Conservation (phyloP, 2,113 vertebrate genomes). For the Lamprotornis superbus region DNA sequence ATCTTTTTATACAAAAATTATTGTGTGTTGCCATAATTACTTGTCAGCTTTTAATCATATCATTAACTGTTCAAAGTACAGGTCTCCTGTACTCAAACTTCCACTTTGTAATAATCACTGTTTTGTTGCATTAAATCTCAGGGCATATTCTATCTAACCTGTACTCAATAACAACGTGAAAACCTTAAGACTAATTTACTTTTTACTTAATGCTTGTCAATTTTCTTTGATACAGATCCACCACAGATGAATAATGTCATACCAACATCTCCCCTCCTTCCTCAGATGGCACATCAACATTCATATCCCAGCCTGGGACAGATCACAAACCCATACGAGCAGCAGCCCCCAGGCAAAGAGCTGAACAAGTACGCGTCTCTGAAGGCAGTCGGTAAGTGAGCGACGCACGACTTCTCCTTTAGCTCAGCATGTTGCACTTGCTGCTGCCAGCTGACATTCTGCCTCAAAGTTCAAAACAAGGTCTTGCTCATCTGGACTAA, state of each 20-base stretch:
- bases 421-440: background rate
- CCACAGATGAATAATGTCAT: conserved; percentile 90
- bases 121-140: background rate
- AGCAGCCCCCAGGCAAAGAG: conserved; percentile 89
- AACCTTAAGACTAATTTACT: background rate
- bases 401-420: background rate
- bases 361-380: conserved; percentile 96
- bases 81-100: background rate
- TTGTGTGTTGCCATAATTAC: background rate
- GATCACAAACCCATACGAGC: conserved; percentile 92
- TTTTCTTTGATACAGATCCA: conserved; percentile 76
- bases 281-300: conserved; percentile 88
- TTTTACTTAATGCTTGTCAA: background rate
- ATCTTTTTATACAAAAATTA: background rate
- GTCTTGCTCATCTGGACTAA: background rate
- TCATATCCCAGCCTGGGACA: conserved; percentile 90
- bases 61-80: background rate
- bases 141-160: background rate
- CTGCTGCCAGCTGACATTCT: conserved; percentile 3
- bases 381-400: conserved; percentile 93
- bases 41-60: background rate
- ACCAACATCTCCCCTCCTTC: conserved; percentile 81
- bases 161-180: background rate
- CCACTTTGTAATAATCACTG: background rate
- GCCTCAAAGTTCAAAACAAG: background rate